Base-by-base conservation (phyloP, 2,888 invertebrate genomes). In the Gibbula magus region DNA sequence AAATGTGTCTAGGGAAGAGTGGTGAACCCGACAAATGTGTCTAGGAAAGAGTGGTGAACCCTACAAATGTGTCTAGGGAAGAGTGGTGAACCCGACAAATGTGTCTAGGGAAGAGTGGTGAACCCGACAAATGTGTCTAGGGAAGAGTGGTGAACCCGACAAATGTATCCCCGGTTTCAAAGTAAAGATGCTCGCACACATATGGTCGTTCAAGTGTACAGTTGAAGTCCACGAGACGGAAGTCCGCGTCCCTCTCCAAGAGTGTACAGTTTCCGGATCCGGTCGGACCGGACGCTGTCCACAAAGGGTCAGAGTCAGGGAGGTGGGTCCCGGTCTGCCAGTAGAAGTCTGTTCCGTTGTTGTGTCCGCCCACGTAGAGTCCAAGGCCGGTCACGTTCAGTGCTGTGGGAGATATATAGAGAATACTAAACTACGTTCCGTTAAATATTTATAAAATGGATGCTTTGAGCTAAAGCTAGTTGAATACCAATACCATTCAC, bases 241-340 rank as follows among this genome's bases (percentile, higher is more conserved):
- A 73, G 13, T n/a, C 35, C 70, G 13, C 35, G n/a, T 35, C 45
- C 39, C 39, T 29, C 13, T 39, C 35, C 70, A 73, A 25, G 35
- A 73, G 20, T 20, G 70, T 73, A 39, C 70, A 73, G 70, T 73
- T 73, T 73, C 70, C 70, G 70, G 20, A 32, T 22, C 70, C 70
- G 70, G 35, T 20, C 2, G 70, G 70, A 32, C 32, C n/a, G 1
- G 39, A 35, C 10, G 70, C 0, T 39, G 70, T n/a, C 70, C 70
- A 73, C 0, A 45, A 2, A 2, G 70, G 45, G 20, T 73, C 39
- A 4, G 13, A 13, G 16, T n/a, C 35, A 3, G 70, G 18, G 13
- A 45, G 35, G 20, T 20, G 39, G n/a, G 35, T 22, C 18, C 70
- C 70, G 16, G 29, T 35, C 70, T 39, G n/a, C 70, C 70, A 73